These are phyloP conservation scores for Pantherophis guttatus DNA, from an alignment of 2,113 vertebrate genomes.

Conservation along the genomic window DNA sequence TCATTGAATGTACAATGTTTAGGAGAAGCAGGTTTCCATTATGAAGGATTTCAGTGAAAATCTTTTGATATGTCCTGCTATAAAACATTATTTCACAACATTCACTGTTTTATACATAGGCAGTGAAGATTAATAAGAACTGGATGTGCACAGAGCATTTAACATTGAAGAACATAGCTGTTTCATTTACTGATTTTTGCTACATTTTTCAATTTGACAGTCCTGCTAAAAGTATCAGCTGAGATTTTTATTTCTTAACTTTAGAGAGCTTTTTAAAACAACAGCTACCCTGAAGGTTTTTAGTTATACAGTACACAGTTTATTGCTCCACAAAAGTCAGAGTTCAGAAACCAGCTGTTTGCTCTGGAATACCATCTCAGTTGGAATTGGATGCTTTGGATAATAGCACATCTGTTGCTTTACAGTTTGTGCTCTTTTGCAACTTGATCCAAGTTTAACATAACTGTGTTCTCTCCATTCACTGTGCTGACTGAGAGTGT, in stretches of 20 bases:
- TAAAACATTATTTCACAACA: slow-evolving; percentile 24
- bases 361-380: slow-evolving; percentile 21
- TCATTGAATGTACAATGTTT: neutral
- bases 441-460: slow-evolving; percentile 15
- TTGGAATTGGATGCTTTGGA: slow-evolving; percentile 8
- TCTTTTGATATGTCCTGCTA: slow-evolving; percentile 11
- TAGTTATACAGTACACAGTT: neutral
- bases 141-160: slow-evolving; percentile 26
- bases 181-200: neutral
- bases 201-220: neutral
- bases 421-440: slow-evolving; percentile 24
- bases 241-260: neutral
- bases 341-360: slow-evolving; percentile 36
- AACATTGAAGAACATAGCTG: neutral
- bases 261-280: neutral
- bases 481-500: neutral
- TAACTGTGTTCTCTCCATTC: neutral
- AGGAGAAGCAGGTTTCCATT: slow-evolving; percentile 6
- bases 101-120: slow-evolving; percentile 31
- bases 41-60: slow-evolving; percentile 22
- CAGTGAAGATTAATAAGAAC: slow-evolving; percentile 51
- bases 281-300: neutral
- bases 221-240: neutral
- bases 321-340: slow-evolving; percentile 9
- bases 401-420: slow-evolving; percentile 11